Evolutionary conservation across 1,140 invertebrate genomes (phyloP).

Genomic region (Pygmarrhopalites habei): DNA sequence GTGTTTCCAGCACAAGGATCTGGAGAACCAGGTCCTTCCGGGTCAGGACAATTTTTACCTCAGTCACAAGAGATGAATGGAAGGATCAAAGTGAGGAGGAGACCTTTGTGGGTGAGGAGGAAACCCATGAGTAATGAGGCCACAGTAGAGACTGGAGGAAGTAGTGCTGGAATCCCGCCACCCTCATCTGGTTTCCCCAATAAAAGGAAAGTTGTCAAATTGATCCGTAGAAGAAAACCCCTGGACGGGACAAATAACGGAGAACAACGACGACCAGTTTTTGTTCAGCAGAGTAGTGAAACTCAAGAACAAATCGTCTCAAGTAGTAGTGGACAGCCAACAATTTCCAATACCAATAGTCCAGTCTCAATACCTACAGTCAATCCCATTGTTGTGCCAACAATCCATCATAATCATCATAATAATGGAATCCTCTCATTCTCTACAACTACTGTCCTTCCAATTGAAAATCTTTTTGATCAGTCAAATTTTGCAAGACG

Average conservation of each 20-base stretch:
- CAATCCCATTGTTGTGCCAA: background rate
- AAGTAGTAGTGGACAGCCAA: too few species aligned
- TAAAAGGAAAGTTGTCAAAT: slow-evolving; percentile 21
- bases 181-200: background rate
- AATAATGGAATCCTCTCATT: too few species aligned
- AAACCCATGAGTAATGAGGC: background rate
- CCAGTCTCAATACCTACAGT: too few species aligned
- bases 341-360: background rate
- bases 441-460: slow-evolving; percentile 10
- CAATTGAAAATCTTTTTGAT: slow-evolving; percentile 26
- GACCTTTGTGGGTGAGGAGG: slow-evolving; percentile 28
- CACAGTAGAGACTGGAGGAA: too few species aligned
- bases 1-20: slow-evolving; percentile 12
- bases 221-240: slow-evolving; percentile 24
- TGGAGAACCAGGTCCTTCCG: slow-evolving; percentile 2
- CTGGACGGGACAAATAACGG: background rate
- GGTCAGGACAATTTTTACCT: background rate
- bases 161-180: background rate
- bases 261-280: slow-evolving; percentile 13
- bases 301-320: background rate
- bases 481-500: slow-evolving; percentile 16
- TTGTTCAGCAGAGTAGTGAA: slow-evolving; percentile 19
- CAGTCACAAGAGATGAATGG: slow-evolving; percentile 1
- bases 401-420: too few species aligned
- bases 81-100: slow-evolving; percentile 16